phyloP scores from a whole-genome alignment of 2,113 vertebrate genomes.

The Mustela nigripes region DNA sequence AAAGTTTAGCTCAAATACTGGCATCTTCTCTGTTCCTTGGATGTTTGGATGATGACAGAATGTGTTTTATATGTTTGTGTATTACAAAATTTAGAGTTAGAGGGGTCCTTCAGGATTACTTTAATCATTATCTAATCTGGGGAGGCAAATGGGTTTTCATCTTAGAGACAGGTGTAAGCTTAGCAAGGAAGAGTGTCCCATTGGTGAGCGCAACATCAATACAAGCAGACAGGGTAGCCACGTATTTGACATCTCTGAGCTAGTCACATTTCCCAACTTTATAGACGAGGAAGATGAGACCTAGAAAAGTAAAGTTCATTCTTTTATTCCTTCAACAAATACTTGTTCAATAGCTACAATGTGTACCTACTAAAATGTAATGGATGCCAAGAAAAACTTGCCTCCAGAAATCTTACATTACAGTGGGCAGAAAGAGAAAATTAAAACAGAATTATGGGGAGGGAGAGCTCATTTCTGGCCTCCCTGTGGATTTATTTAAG shows the following conservation, averaged over 20 bases:
- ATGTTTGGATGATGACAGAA: neutral
- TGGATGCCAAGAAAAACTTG: neutral
- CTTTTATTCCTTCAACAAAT: constrained; percentile 4
- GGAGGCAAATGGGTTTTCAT: neutral
- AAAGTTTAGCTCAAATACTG: constrained; percentile 35
- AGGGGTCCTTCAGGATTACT: neutral
- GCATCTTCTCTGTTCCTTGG: neutral
- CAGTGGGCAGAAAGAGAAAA: neutral
- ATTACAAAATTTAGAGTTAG: neutral
- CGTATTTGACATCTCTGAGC: neutral
- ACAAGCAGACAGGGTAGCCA: neutral
- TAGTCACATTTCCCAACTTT: neutral
- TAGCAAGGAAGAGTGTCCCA: neutral
- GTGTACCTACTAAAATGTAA: neutral
- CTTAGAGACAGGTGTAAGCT: neutral
- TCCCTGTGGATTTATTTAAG: neutral
- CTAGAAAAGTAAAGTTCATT: neutral
- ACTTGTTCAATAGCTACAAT: neutral
- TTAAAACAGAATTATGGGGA: neutral
- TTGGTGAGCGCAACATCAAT: neutral
- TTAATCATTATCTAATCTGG: neutral
- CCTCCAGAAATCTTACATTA: neutral
- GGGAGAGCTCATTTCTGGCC: neutral
- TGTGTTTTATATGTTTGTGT: neutral
- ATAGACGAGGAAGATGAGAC: neutral